Conservation (phyloP, 2,888 invertebrate species). For the Harpalus rufipes region DNA sequence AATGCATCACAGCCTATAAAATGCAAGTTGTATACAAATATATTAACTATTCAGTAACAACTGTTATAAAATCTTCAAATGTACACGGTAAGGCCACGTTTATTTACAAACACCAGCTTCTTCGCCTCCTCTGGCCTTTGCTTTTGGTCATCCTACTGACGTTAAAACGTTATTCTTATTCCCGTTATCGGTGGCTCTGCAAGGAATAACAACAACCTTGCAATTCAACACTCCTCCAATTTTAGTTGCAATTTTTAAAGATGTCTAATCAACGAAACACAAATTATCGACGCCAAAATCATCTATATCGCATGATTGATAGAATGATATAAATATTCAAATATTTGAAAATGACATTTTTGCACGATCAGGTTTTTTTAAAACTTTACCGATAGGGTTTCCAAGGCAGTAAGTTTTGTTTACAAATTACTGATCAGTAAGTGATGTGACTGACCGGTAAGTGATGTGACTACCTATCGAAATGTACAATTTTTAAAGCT, state of each 20-base stretch:
- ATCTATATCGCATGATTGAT: too few relatives aligned
- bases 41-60: constrained; percentile 67
- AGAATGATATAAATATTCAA: too few relatives aligned
- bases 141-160: constrained; percentile 76
- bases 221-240: background rate
- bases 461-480: too few relatives aligned
- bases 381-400: too few relatives aligned
- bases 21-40: constrained; percentile 73
- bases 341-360: too few relatives aligned
- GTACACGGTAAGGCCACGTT: constrained; percentile 66
- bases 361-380: too few relatives aligned
- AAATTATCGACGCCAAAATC: too few relatives aligned
- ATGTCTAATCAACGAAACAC: too few relatives aligned
- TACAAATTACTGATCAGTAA: too few relatives aligned
- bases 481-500: too few relatives aligned
- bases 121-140: constrained; percentile 51
- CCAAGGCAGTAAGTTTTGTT: too few relatives aligned
- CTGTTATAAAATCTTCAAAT: constrained; percentile 65
- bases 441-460: too few relatives aligned
- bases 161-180: constrained; percentile 81
- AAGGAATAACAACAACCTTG: constrained; percentile 68
- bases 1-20: constrained; percentile 77
- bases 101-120: constrained; percentile 63
- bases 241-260: background rate
- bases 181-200: constrained; percentile 81